A percentile compares a stretch with the other conserved stretches of the same genome.
Evolutionary conservation across 1,140 invertebrate species (phyloP).

Genomic region (Diorhabda carinulata): DNA sequence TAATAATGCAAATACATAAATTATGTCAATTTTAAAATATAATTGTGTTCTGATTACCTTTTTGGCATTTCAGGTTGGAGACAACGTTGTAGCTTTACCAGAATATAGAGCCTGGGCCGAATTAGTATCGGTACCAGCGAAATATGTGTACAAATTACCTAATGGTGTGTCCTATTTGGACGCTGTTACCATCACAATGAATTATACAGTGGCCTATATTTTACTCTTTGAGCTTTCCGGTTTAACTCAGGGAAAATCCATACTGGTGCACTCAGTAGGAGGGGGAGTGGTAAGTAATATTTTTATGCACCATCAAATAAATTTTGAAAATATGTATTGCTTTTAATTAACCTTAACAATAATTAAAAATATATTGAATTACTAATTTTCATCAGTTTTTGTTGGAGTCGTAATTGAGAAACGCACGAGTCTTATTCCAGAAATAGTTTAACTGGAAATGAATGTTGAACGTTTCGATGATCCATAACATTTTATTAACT

Average conservation of each 20-base stretch:
- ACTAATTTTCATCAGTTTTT: too few relatives aligned
- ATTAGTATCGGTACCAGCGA: conserved; percentile 70
- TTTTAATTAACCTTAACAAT: too few relatives aligned
- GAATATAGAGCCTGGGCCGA: conserved; percentile 85
- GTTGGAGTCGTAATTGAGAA: too few relatives aligned
- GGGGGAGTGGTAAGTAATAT: conserved; percentile 80
- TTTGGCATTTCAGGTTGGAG: conserved; percentile 64
- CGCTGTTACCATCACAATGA: conserved; percentile 78
- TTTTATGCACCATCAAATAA: not conserved
- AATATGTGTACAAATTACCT: conserved; percentile 76
- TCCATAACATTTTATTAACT: too few relatives aligned
- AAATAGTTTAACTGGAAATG: too few relatives aligned
- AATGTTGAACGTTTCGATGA: too few relatives aligned
- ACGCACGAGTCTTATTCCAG: too few relatives aligned
- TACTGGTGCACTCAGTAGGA: conserved; percentile 81
- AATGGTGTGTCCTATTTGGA: conserved; percentile 72
- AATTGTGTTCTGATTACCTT: not conserved
- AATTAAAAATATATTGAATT: too few relatives aligned
- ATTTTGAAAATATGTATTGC: too few relatives aligned
- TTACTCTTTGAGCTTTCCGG: conserved; percentile 80
- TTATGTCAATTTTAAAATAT: not conserved
- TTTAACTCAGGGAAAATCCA: conserved; percentile 70
- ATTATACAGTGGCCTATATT: conserved; percentile 82
- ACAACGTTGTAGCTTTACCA: conserved; percentile 78
- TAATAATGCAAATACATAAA: not conserved